Conservation (phyloP, 2,113 vertebrate species). For the Myiozetetes cayanensis region DNA sequence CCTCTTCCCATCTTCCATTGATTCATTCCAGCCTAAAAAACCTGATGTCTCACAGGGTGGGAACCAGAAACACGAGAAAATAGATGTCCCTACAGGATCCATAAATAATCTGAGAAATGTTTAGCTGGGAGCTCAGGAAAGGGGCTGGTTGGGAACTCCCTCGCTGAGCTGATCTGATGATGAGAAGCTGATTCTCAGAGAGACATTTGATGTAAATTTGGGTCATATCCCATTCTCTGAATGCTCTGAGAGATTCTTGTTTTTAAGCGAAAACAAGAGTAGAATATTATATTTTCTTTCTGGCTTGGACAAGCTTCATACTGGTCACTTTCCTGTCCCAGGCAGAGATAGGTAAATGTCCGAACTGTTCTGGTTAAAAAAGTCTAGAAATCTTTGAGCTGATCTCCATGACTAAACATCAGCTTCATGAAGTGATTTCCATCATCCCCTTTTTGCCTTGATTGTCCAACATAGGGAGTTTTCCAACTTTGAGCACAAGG, state of each 20-base stretch:
- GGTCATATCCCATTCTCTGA: not conserved
- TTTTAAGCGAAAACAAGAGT: not conserved
- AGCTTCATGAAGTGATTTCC: not conserved
- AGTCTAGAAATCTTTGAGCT: not conserved
- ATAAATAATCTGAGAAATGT: not conserved
- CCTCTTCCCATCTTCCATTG: rapidly evolving
- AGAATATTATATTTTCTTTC: not conserved
- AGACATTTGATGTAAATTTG: not conserved
- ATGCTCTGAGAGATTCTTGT: not conserved
- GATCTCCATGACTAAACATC: not conserved
- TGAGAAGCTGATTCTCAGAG: not conserved
- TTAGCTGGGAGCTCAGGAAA: not conserved
- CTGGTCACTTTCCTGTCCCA: not conserved
- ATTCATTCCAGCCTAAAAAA: not conserved
- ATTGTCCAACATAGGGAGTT: not conserved
- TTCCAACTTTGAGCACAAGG: rapidly evolving
- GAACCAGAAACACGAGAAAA: not conserved
- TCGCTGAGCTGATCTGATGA: rapidly evolving
- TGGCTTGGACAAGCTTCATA: not conserved
- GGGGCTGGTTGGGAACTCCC: rapidly evolving
- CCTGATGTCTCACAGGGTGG: not conserved
- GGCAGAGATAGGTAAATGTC: not conserved
- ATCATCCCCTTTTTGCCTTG: not conserved
- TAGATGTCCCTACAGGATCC: not conserved
- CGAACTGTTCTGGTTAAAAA: not conserved